Evolutionary conservation across 2,113 vertebrate genomes (phyloP), one percentile per base, ranked within the genome.

Genomic region (Calonectris borealis): DNA sequence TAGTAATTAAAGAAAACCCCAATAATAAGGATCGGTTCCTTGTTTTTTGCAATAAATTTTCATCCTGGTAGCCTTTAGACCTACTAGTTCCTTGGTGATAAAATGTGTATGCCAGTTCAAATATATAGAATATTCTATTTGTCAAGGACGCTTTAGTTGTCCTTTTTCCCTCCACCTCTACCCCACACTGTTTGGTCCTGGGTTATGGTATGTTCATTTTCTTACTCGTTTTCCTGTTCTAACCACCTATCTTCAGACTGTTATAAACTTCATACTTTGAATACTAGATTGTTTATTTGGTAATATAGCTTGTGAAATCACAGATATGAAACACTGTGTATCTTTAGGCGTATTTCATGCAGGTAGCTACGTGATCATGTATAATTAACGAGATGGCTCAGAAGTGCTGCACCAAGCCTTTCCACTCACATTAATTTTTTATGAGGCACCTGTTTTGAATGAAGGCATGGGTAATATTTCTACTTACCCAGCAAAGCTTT

Each of bases 371-470:
- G 79, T 68, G 80, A 38, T 96, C 75, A 96, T 96, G 73, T 90
- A 96, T 96, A 97, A 96, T 97, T 92, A 70, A 97, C n/a, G 93
- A 55, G 79, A 25, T 86, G 76, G 90, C 92, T 97, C 69, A 18
- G 78, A 85, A 96, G 73, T 46, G 83, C 88, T 92, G 90, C 88
- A 68, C 92, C 58, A 88, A 97, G 92, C 93, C 79, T 27, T 97
- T 97, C 94, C 93, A 42, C 62, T 69, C 25, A 14, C 83, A 29
- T 97, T 26, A 91, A 97, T 97, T 96, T 98, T 97, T 95, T 32
- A 98, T 96, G 94, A 95, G 92, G 90, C 96, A 96, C 85, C 95
- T 97, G 87, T 94, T 97, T 76, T 36, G 84, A 93, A 89, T 75
- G 93, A 87, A 93, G 83, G 85, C 77, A 55, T 55, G 94, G 93